These are phyloP conservation scores for Tyrannus savana DNA, from an alignment of 2,113 vertebrate genomes.

Conservation along the genomic window DNA sequence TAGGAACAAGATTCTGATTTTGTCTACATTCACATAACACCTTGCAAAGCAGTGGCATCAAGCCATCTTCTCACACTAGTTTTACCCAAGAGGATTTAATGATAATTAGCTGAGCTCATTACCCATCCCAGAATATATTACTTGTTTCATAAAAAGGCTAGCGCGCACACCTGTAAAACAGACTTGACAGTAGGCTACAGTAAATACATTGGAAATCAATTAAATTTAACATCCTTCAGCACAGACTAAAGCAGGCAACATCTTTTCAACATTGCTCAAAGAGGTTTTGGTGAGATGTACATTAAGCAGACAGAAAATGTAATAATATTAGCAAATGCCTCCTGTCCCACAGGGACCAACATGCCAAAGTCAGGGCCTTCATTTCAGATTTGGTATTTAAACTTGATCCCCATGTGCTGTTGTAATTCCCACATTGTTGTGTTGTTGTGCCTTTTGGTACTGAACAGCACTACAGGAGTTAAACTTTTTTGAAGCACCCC, in stretches of 20 bases:
- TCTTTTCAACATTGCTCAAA: background rate
- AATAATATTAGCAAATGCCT: background rate
- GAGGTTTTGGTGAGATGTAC: background rate
- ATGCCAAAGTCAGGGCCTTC: background rate
- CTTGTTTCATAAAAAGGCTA: constrained; percentile 24
- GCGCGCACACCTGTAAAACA: constrained; percentile 13
- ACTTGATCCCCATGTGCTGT: background rate
- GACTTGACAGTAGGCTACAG: background rate
- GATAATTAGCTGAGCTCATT: constrained; percentile 33
- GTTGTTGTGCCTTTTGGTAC: background rate
- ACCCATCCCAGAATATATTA: background rate
- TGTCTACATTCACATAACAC: constrained; percentile 29
- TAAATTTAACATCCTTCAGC: constrained; percentile 19
- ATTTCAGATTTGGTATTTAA: background rate
- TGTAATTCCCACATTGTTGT: background rate
- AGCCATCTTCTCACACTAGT: constrained; percentile 27
- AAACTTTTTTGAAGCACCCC: background rate
- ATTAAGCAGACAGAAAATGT: background rate
- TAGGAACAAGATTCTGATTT: constrained; percentile 36
- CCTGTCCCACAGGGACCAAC: background rate
- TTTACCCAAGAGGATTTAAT: constrained; percentile 36
- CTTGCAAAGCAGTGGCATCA: constrained; percentile 31
- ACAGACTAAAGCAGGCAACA: background rate
- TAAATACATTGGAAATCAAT: constrained; percentile 28
- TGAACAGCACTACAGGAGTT: background rate